These are phyloP conservation scores for Pristionchus arcanus DNA, from an alignment of 2,888 invertebrate genomes.

Conservation along the genomic window DNA sequence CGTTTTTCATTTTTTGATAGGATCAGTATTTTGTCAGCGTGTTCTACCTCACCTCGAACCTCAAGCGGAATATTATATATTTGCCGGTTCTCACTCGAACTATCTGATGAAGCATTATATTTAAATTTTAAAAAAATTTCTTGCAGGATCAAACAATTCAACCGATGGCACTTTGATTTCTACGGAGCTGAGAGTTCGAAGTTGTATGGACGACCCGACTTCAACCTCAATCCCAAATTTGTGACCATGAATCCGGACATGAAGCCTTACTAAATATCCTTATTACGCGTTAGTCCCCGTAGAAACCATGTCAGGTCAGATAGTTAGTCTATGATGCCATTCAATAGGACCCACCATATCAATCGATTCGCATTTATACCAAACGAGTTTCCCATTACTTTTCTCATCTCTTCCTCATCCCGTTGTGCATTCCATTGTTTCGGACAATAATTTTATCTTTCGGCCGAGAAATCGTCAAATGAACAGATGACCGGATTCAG, in stretches of 20 bases:
- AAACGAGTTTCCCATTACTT: slow-evolving; percentile 25
- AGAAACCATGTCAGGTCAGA: slow-evolving; percentile 33
- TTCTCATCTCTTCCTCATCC: slow-evolving; percentile 8
- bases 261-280: background rate
- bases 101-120: too few relatives aligned
- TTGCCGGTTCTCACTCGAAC: too few relatives aligned
- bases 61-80: too few relatives aligned
- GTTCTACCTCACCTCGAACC: too few relatives aligned
- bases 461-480: background rate
- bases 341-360: background rate
- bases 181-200: slow-evolving; percentile 49
- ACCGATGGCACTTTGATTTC: slow-evolving; percentile 51
- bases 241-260: slow-evolving; percentile 44
- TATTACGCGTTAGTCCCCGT: background rate
- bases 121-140: background rate
- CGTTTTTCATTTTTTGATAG: too few relatives aligned
- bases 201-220: slow-evolving; percentile 29
- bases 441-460: slow-evolving; percentile 11
- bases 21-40: too few relatives aligned
- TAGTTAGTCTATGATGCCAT: background rate
- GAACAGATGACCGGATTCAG: background rate
- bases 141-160: slow-evolving; percentile 49
- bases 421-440: background rate
- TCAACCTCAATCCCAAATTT: slow-evolving; percentile 28
- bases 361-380: background rate